Conservation (phyloP, 2,888 invertebrate genomes). For the Pandemis heparana region DNA sequence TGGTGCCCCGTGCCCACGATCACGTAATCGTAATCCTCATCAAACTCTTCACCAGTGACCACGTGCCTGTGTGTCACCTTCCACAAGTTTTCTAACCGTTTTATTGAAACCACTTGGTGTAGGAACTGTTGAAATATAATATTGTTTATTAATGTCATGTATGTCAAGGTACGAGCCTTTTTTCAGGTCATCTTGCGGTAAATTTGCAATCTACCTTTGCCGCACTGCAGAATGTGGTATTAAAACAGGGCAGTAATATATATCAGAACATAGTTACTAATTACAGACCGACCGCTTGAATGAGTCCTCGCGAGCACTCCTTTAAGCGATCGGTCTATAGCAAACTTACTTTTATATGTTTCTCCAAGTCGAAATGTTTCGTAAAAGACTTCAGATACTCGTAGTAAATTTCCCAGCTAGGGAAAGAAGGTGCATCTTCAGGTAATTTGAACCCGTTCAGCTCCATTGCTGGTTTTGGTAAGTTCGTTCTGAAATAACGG, state of each 20-base stretch:
- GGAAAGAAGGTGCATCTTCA: constrained; percentile 67
- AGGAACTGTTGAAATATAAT: constrained; percentile 61
- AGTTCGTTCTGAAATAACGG: constrained; percentile 48
- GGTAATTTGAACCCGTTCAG: constrained; percentile 71
- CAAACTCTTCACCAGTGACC: constrained; percentile 63
- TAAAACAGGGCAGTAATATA: too few relatives aligned
- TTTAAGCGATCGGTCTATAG: too few relatives aligned
- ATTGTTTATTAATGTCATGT: not conserved
- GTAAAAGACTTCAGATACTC: constrained; percentile 68
- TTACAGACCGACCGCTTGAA: too few relatives aligned
- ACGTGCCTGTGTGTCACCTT: constrained; percentile 66
- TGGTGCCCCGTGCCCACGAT: constrained; percentile 89
- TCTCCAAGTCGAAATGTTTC: constrained; percentile 67
- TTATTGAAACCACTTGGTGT: constrained; percentile 68
- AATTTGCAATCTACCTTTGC: too few relatives aligned
- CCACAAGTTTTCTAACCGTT: constrained; percentile 64
- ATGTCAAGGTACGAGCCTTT: too few relatives aligned
- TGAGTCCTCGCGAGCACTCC: too few relatives aligned
- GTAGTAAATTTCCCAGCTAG: constrained; percentile 69
- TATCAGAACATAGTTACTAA: too few relatives aligned
- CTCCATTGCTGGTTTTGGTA: constrained; percentile 79
- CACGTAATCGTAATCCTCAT: constrained; percentile 86
- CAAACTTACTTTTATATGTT: constrained; percentile 67
- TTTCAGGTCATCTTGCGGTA: too few relatives aligned
- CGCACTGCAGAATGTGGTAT: too few relatives aligned